Percentiles rank a stretch among this genome's conserved stretches.
phyloP scores from a whole-genome alignment of 1,140 invertebrate genomes.

The Drosophila albomicans region DNA sequence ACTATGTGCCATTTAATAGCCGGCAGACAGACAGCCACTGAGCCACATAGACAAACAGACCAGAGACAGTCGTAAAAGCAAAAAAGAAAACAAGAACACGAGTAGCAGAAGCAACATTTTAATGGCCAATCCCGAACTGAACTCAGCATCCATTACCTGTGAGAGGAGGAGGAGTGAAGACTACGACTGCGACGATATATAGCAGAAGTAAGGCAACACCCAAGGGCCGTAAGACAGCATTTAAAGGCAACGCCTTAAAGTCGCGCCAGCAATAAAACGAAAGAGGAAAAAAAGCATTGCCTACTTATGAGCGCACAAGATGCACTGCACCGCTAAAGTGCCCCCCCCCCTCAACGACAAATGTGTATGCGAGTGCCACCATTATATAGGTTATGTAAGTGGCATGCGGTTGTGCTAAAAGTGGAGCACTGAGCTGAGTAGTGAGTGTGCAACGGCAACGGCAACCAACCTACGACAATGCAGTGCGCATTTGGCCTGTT shows the following conservation, averaged over 20 bases:
- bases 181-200: not conserved
- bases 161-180: not conserved
- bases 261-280: not conserved
- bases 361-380: not conserved
- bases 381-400: slow-evolving; percentile 49
- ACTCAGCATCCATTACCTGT: slow-evolving; percentile 16
- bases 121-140: slow-evolving; percentile 2
- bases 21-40: slow-evolving; percentile 30
- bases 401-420: slow-evolving; percentile 14
- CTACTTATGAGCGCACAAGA: slow-evolving; percentile 41
- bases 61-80: slow-evolving; percentile 16
- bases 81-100: not conserved
- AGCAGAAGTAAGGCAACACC: not conserved
- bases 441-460: too few relatives aligned
- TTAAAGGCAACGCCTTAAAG: slow-evolving; percentile 22
- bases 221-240: slow-evolving; percentile 2
- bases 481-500: slow-evolving; percentile 19
- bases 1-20: slow-evolving; percentile 36
- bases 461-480: slow-evolving; percentile 38
- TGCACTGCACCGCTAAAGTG: slow-evolving; percentile 3
- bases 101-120: slow-evolving; percentile 13
- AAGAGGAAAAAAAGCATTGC: slow-evolving; percentile 38
- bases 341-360: not conserved
- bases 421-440: slow-evolving; percentile 9
- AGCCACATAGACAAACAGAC: slow-evolving; percentile 3